Percentiles rank a stretch among this genome's conserved stretches.
Conservation (phyloP, 2,888 invertebrate genomes). For the Cabera pusaria region DNA sequence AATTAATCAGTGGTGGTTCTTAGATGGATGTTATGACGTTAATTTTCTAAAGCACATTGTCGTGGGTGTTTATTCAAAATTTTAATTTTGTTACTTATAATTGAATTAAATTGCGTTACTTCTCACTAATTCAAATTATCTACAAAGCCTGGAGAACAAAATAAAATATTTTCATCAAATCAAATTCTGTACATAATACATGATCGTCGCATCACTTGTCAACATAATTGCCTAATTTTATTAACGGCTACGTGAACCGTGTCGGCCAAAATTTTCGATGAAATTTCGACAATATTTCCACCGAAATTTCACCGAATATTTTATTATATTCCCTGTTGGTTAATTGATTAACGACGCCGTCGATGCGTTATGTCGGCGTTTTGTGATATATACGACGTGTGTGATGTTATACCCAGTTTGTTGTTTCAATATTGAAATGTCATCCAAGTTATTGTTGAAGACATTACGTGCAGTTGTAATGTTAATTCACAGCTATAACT, state of each 20-base stretch:
- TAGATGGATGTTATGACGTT: too few relatives aligned
- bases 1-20: too few relatives aligned
- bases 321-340: conserved; percentile 32
- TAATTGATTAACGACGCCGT: conserved; percentile 31
- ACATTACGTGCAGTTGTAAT: too few relatives aligned
- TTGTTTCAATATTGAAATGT: conserved; percentile 1
- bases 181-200: conserved; percentile 24
- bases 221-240: conserved; percentile 38
- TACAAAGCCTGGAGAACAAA: too few relatives aligned
- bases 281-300: conserved; percentile 26
- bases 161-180: too few relatives aligned
- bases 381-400: conserved; percentile 13
- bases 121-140: too few relatives aligned
- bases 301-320: conserved; percentile 26
- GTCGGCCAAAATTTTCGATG: conserved; percentile 21
- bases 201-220: conserved; percentile 27
- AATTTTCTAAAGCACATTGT: too few relatives aligned
- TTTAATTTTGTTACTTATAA: too few relatives aligned
- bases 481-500: too few relatives aligned
- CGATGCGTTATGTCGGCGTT: conserved; percentile 19
- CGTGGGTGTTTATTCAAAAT: too few relatives aligned
- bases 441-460: too few relatives aligned
- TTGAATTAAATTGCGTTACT: too few relatives aligned
- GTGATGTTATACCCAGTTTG: conserved; percentile 1
- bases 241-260: conserved; percentile 28